Conservation (phyloP, 1,140 invertebrate genomes). For the Scaptodrosophila lebanonensis region DNA sequence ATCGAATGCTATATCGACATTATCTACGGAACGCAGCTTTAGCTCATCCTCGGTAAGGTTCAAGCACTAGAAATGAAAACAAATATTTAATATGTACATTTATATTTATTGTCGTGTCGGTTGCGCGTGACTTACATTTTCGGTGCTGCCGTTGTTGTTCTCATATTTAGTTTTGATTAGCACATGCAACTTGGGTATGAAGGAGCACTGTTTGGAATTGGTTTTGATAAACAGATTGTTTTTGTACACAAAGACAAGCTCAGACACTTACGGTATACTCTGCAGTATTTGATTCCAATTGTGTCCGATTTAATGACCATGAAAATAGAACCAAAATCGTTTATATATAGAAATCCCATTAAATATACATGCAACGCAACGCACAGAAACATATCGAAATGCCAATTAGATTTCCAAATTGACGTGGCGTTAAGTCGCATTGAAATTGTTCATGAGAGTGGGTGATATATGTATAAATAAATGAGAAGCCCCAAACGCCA, state of each 20-base stretch:
- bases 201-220: constrained; percentile 88
- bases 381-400: too few relatives aligned
- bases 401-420: too few relatives aligned
- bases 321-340: constrained; percentile 32
- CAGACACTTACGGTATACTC: constrained; percentile 81
- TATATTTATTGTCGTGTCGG: constrained; percentile 23
- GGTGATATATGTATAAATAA: too few relatives aligned
- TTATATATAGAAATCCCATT: too few relatives aligned
- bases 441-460: too few relatives aligned
- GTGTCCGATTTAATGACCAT: constrained; percentile 25
- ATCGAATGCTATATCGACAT: constrained; percentile 93
- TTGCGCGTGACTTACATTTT: constrained; percentile 84
- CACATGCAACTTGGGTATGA: constrained; percentile 92
- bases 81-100: neutral
- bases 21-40: constrained; percentile 85
- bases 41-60: constrained; percentile 86
- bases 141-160: constrained; percentile 90
- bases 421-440: too few relatives aligned
- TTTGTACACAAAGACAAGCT: neutral
- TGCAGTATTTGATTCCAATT: constrained; percentile 35
- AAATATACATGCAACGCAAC: too few relatives aligned
- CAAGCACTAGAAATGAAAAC: constrained; percentile 82
- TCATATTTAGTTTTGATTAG: constrained; percentile 93
- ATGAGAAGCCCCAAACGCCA: too few relatives aligned
- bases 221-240: constrained; percentile 19